phyloP scores from a whole-genome alignment of 2,797 vertebrate genomes.

The Emydoidea blandingii region DNA sequence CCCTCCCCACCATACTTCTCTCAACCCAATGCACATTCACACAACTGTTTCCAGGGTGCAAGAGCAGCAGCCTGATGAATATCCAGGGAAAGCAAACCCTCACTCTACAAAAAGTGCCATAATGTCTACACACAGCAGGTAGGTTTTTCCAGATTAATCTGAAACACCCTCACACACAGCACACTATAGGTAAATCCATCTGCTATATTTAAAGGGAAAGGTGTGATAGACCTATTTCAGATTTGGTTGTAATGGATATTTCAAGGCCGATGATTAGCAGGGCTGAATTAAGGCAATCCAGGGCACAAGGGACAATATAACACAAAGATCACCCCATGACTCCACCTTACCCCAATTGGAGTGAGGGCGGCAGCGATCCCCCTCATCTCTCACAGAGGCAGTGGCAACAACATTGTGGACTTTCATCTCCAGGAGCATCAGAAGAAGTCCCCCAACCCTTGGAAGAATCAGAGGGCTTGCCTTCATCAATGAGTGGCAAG shows the following conservation, averaged over 20 bases:
- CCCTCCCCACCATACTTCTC: background rate
- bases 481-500: no score
- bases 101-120: background rate
- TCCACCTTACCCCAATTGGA: background rate
- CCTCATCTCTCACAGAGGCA: background rate
- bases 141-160: background rate
- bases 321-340: fast-evolving
- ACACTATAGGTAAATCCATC: background rate
- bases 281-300: background rate
- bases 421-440: no score
- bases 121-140: background rate
- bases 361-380: background rate
- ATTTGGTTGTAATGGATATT: background rate
- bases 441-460: no score
- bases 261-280: background rate
- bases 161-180: background rate
- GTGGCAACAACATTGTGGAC: no score
- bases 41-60: background rate
- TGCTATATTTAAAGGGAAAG: background rate
- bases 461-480: no score
- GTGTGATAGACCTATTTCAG: background rate
- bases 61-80: background rate
- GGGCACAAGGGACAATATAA: background rate
- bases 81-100: background rate
- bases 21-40: background rate